Conservation (phyloP, 2,797 vertebrate species). For the Dermochelys coriacea region DNA sequence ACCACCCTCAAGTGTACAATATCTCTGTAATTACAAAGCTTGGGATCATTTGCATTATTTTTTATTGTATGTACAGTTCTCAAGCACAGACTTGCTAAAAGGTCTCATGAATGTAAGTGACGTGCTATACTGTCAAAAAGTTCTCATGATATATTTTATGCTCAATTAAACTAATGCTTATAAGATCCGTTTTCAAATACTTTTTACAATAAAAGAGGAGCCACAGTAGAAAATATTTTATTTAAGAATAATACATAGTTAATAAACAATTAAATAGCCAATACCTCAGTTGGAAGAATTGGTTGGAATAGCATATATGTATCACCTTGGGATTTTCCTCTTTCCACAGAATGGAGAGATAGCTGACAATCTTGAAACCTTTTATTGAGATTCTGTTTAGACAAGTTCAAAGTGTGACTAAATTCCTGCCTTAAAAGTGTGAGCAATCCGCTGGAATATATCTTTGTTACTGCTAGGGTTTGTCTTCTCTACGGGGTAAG, state of each 20-base stretch:
- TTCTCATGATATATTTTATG: neutral
- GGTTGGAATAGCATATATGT: neutral
- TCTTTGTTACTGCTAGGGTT: neutral
- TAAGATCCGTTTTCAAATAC: neutral
- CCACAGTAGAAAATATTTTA: neutral
- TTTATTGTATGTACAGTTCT: neutral
- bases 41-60: neutral
- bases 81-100: neutral
- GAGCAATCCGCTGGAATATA: neutral
- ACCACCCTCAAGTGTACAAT: neutral
- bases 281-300: neutral
- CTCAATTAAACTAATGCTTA: neutral
- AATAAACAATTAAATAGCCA: neutral
- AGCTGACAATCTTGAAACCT: neutral
- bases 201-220: neutral
- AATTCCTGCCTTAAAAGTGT: neutral
- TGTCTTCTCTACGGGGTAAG: too few relatives aligned
- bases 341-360: neutral
- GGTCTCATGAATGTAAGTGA: fast-evolving
- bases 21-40: neutral
- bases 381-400: neutral
- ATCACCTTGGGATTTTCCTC: neutral
- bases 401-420: neutral
- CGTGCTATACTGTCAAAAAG: neutral
- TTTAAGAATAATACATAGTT: neutral